Percentiles rank a stretch among this genome's conserved stretches.
Conservation (phyloP, 2,113 vertebrate genomes). For the Albula glossodonta region DNA sequence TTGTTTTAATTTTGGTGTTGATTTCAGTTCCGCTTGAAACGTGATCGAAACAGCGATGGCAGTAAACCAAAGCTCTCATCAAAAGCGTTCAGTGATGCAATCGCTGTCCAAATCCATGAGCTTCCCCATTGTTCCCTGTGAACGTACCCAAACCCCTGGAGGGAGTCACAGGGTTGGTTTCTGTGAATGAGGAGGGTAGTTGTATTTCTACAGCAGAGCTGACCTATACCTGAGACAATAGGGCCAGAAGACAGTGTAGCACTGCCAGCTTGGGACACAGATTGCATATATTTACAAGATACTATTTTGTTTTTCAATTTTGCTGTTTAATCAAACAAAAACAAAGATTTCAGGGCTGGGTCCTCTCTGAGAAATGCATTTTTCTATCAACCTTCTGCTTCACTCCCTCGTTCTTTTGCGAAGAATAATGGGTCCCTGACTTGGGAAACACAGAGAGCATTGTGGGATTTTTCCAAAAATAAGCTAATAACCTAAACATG, state of each 20-base stretch:
- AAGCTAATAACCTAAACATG: neutral
- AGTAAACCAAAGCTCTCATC: neutral
- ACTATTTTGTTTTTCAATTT: neutral
- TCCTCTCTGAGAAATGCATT: neutral
- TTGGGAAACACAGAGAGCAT: neutral
- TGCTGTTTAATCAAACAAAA: neutral
- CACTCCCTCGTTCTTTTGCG: neutral
- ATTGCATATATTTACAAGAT: neutral
- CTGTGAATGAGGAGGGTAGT: neutral
- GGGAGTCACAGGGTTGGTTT: neutral
- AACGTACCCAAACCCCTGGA: neutral
- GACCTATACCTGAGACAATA: neutral
- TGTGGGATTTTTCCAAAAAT: conserved; percentile 6
- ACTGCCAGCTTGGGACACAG: neutral
- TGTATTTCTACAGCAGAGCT: neutral
- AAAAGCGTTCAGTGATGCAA: neutral
- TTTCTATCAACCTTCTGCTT: neutral
- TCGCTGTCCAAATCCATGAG: neutral
- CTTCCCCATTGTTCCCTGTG: neutral
- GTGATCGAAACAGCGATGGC: conserved; percentile 39
- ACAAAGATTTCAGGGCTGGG: neutral
- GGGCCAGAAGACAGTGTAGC: neutral
- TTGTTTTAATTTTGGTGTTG: conserved; percentile 56
- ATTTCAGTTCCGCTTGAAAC: conserved; percentile 53
- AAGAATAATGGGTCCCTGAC: neutral